phyloP scores from a whole-genome alignment of 2,888 invertebrate genomes.

The Adelognathus sp. region DNA sequence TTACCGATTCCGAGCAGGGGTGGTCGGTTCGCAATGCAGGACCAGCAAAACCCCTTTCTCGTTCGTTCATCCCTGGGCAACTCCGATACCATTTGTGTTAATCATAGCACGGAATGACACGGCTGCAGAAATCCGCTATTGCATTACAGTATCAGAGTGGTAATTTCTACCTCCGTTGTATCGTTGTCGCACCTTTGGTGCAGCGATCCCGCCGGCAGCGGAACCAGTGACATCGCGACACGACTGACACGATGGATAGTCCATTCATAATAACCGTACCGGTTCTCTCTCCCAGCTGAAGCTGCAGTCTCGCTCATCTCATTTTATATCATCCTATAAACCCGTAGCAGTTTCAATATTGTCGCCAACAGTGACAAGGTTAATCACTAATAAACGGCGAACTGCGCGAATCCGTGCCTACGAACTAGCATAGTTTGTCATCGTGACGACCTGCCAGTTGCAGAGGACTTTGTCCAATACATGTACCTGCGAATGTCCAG shows the following conservation, averaged over 20 bases:
- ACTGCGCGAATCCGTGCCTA: constrained; percentile 39
- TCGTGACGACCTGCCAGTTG: constrained; percentile 20
- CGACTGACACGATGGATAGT: constrained; percentile 10
- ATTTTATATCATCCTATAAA: constrained; percentile 39
- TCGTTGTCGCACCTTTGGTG: constrained; percentile 4
- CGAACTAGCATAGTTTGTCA: not conserved
- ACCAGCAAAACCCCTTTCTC: not conserved
- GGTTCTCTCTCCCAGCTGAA: not conserved
- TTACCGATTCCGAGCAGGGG: constrained; percentile 23
- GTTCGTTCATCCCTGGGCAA: not conserved
- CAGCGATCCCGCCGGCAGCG: not conserved
- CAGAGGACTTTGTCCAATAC: constrained; percentile 1
- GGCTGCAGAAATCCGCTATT: constrained; percentile 51
- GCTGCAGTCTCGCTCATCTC: constrained; percentile 5
- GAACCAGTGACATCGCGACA: constrained; percentile 1
- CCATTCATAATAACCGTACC: not conserved
- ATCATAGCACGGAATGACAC: constrained; percentile 67
- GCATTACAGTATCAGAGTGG: constrained; percentile 56
- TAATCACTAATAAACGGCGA: constrained; percentile 51
- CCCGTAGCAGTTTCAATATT: constrained; percentile 4
- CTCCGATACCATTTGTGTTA: constrained; percentile 63
- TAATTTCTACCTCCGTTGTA: not conserved
- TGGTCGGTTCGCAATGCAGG: not conserved
- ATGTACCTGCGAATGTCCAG: not conserved
- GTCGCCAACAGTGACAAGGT: constrained; percentile 30